phyloP scores from a whole-genome alignment of 2,888 invertebrate species.

The Patella depressa region DNA sequence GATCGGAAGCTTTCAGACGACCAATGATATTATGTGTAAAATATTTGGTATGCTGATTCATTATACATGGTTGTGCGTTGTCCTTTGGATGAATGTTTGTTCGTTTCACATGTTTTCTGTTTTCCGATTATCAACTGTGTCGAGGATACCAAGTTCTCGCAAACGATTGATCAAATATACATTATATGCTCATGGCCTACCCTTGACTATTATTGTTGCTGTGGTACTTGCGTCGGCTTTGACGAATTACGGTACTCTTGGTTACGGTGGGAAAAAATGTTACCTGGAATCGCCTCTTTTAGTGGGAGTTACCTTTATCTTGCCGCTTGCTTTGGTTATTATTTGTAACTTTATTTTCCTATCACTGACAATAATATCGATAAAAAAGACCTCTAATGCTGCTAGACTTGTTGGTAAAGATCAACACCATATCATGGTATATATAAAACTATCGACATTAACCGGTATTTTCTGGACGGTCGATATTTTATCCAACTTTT shows the following conservation, averaged over 20 bases:
- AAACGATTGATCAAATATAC: slow-evolving; percentile 15
- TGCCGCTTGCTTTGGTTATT: slow-evolving; percentile 41
- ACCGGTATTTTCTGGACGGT: slow-evolving; percentile 56
- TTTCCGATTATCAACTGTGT: slow-evolving; percentile 27
- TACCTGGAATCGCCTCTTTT: slow-evolving; percentile 30
- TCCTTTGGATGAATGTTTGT: slow-evolving; percentile 41
- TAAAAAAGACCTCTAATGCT: slow-evolving; percentile 31
- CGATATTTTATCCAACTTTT: slow-evolving; percentile 45
- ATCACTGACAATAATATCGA: slow-evolving; percentile 37
- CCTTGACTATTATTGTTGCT: background rate
- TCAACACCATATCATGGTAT: slow-evolving; percentile 41
- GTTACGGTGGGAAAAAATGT: slow-evolving; percentile 32
- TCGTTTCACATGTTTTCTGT: slow-evolving; percentile 47
- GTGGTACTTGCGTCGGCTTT: background rate
- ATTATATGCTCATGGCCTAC: slow-evolving; percentile 16
- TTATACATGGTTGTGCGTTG: slow-evolving; percentile 39
- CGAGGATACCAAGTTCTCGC: background rate
- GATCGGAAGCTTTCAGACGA: slow-evolving; percentile 20
- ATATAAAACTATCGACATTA: slow-evolving; percentile 48
- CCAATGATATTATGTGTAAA: slow-evolving; percentile 25
- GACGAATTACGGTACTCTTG: slow-evolving; percentile 2
- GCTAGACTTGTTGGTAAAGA: slow-evolving; percentile 28
- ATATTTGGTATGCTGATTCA: slow-evolving; percentile 40
- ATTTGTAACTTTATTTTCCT: slow-evolving; percentile 45
- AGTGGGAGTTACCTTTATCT: slow-evolving; percentile 39